Evolutionary conservation across 1,140 invertebrate genomes (phyloP), one percentile per base, ranked within the genome.

Genomic region (Rhizoglyphus robini): DNA sequence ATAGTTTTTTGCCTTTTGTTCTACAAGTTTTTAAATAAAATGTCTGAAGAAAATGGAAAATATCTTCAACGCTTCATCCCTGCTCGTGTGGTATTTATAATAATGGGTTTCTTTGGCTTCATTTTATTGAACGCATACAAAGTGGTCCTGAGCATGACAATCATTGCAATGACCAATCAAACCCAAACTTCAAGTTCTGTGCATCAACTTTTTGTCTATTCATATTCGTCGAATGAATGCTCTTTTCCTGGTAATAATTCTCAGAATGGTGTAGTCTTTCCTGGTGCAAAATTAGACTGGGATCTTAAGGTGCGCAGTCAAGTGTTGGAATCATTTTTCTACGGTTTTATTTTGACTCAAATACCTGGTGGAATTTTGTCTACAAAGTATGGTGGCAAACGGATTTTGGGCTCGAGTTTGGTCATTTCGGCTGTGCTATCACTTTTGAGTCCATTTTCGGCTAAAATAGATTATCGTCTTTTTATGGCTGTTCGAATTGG

Each of bases 321-420:
- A 64, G 86, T 92, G 66, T 77, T 91, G 47, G 84, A 84, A 32
- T 82, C 86, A 18, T 91, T 90, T 73, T 91, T 91, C 74, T 88
- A 86, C 83, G 88, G 88, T 4, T 91, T 90, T 71, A 81, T 90
- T 47, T 75, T 88, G 0, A 86, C 86, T 0, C 85, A 93, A 76
- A 78, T 92, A 49, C 88, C 90, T 0, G 87, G 86, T 32, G 88
- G 85, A 0, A 79, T 84, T 63, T 75, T 90, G 46, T 83, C 87
- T 0, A 88, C 90, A 75, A 73, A 83, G 31, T 81, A 85, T 68
- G 88, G 87, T 4, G 88, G 86, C 0, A 90, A 90, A 77, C 86
- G 86, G 82, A 84, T 84, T 88, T 63, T 88, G 90, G 81, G 84
- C 84, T 69, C 81, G 0, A 65, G 65, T 20, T 41, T 65, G 4